These are phyloP conservation scores for Parasteatoda lunata DNA, from an alignment of 2,888 invertebrate genomes.

Conservation along the genomic window DNA sequence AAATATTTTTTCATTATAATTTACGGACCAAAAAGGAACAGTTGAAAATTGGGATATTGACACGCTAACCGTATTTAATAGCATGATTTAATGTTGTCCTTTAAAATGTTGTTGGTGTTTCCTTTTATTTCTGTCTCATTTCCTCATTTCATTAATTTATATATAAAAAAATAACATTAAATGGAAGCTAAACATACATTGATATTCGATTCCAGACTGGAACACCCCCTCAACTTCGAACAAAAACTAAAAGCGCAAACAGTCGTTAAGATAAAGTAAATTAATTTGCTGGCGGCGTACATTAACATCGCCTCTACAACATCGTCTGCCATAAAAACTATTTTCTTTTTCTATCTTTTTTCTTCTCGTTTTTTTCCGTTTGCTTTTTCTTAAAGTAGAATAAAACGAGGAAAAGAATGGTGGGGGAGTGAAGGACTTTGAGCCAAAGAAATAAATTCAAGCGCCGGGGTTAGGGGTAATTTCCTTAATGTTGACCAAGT, in stretches of 20 bases:
- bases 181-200: background rate
- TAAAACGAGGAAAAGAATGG: background rate
- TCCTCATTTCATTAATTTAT: too few species aligned
- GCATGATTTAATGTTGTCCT: too few species aligned
- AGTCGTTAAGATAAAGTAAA: slow-evolving; percentile 37
- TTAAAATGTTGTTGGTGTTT: too few species aligned
- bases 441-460: slow-evolving; percentile 1
- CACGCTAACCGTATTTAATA: too few species aligned
- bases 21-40: too few species aligned
- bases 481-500: slow-evolving; percentile 61
- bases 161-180: background rate
- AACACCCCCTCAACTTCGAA: background rate
- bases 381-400: slow-evolving; percentile 3
- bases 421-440: background rate
- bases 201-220: background rate
- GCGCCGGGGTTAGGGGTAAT: slow-evolving; percentile 23
- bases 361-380: background rate
- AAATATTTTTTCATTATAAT: too few species aligned
- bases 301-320: background rate
- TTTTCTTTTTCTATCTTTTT: background rate
- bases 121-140: too few species aligned
- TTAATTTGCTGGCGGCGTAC: slow-evolving; percentile 19
- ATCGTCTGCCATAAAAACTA: slow-evolving; percentile 15
- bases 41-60: too few species aligned
- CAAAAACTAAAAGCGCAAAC: slow-evolving; percentile 11